These are phyloP conservation scores for Trichonephila clavata DNA, from an alignment of 1,140 invertebrate species.

Conservation along the genomic window DNA sequence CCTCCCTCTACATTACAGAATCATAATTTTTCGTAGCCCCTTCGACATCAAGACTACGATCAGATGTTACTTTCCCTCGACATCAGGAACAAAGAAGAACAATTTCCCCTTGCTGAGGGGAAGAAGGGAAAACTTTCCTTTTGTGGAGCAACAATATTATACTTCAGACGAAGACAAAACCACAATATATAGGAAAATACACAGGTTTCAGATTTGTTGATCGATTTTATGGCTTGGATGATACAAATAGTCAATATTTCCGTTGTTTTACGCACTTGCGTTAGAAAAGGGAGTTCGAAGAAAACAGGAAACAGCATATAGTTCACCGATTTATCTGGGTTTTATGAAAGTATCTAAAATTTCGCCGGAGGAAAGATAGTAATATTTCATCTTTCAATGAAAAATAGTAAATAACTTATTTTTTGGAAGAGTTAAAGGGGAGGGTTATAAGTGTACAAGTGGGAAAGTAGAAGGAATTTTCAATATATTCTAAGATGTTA, in stretches of 20 bases:
- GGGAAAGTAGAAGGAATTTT: no score
- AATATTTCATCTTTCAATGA: neutral
- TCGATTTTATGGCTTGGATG: neutral
- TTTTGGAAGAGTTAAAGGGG: no score
- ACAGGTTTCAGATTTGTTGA: neutral
- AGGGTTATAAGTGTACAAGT: no score
- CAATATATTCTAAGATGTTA: no score
- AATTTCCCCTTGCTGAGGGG: neutral
- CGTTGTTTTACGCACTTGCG: neutral
- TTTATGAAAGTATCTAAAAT: no score
- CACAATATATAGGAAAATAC: neutral
- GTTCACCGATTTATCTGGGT: no score
- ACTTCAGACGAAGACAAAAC: neutral
- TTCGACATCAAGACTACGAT: neutral
- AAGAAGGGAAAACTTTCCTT: neutral
- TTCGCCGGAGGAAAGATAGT: no score
- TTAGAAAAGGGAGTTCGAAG: no score
- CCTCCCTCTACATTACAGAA: neutral
- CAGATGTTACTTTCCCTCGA: slow-evolving; percentile 1
- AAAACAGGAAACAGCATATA: no score
- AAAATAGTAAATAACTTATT: neutral
- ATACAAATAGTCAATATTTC: neutral
- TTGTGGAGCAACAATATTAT: neutral
- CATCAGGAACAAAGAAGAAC: neutral
- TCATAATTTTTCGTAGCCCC: neutral